Base-by-base conservation (phyloP, 92 coral and sea anemone species). In the Montipora capitata region DNA sequence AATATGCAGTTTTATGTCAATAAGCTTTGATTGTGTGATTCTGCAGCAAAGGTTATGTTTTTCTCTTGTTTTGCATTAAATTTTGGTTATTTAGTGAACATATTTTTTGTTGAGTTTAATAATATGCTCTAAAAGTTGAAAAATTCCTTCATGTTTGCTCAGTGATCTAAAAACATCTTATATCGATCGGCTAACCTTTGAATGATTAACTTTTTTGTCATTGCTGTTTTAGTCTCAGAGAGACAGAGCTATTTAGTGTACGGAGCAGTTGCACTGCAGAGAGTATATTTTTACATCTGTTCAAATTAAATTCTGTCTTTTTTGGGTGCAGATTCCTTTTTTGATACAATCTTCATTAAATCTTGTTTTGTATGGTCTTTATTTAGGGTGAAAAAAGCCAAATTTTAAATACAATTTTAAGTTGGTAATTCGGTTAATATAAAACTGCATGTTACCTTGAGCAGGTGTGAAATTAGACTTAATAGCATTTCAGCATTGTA, bases 391-490 rank as follows among this genome's bases (percentile, higher is more conserved):
- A 16, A 38, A 67, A 39, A 18, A 65, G 84, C 20, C 63, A 12
- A 6, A 51, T 58, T 45, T 43, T 11, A 14, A 57, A 69, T 5
- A 63, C 5, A 45, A 45, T 42, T 45, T 40, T 10, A 38, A 73
- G 62, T 62, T 54, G 74, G 62, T 81, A 81, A 41, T 68, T 69
- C 11, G 15, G 17, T 68, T 67, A 39, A 35, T 80, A 14, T 80
- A 13, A 15, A 38, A 6, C 75, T 65, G 18, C 7, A 5, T 48
- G 10, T 27, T 27, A 59, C 49, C 2, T 0, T 2, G 51, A 13
- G 40, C 85, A 67, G 85, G 76, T 80, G 76, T 15, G 2, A 35
- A 48, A 13, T 15, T 38, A 12, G 51, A 5, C 0, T 48, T 48
- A 48, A 48, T 5, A 10, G 9, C n/a, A 17, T 15, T 61, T 15